Evolutionary conservation across 2,113 vertebrate genomes (phyloP), one percentile per base, ranked within the genome.

Genomic region (Antigone vipio): DNA sequence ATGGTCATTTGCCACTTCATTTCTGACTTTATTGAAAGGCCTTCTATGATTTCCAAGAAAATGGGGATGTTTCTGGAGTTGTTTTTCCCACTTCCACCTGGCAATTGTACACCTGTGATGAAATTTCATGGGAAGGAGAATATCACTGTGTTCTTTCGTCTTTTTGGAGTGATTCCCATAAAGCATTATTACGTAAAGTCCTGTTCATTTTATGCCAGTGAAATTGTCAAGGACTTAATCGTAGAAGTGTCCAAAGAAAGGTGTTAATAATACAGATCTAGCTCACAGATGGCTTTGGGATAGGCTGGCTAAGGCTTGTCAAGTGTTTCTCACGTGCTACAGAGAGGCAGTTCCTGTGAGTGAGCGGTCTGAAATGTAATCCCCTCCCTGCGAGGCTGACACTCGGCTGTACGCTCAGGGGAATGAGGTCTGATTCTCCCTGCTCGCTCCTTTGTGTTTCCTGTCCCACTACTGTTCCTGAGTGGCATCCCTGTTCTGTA

Each of bases 241-340:
- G 80, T 12, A 56, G 52, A 89, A 81, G 11, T 56, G n/a, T 82
- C 87, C 86, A 59, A 87, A 84, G 79, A 87, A 80, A 86, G 38
- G 45, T 95, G 91, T 87, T 95, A 85, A 62, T 85, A 68, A 60
- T 88, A 92, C 74, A 79, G 74, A 64, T 75, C 84, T 62, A 85
- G n/a, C 91, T 91, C 81, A 88, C 87, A 91, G 91, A 68, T 87
- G 91, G 81, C 69, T 95, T 91, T 85, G 69, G 84, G 72, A 40
- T 74, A 86, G 90, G 63, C 73, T 93, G 40, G 83, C 66, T 72
- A 81, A 84, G 64, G 32, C 78, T 94, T 95, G 87, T 96, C 76
- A 89, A 78, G 62, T 53, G 50, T 84, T 94, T 93, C 64, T 90
- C 72, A 72, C 3, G 15, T 68, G 77, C 85, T 89, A 3, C 3